Base-by-base conservation (phyloP, 2,888 invertebrate species). In the Metellina segmentata region DNA sequence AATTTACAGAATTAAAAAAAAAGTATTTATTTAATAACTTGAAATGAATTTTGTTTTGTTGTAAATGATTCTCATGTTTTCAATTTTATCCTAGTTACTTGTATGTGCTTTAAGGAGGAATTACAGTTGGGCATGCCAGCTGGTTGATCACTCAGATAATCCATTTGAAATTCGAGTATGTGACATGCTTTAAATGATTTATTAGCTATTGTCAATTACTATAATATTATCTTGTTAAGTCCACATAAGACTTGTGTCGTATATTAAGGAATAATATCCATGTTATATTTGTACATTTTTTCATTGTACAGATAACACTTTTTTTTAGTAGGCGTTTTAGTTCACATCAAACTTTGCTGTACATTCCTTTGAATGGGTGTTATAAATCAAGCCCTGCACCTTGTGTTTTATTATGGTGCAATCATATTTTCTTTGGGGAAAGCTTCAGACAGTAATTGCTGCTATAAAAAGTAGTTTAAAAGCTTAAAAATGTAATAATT, bases 71-170 rank as follows among this genome's bases (percentile, higher is more conserved):
- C 34, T 34, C 34, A 34, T 34, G 34, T 34, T 1, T 53, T 69
- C 72, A 69, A 48, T 20, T 90, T 34, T 51, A 79, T 91, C 88
- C 53, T 19, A 93, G 94, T 72, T 94, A 53, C 96, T 93, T 49
- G 85, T 93, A 61, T 94, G 93, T 90, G 93, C 93, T 48, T 74
- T 96, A 90, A 96, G 97, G 94, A 95, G 97, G 91, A 96, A 96
- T 93, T 98, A 98, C 94, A 98, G 97, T 94, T 97, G 97, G 94
- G 96, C 97, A 34, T 98, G 98, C 94, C 97, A 98, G 94, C 97
- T 98, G 1, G 97, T 98, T 93, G 96, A 97, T 93, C 97, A 97
- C 94, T 96, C 96, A 79, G 96, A 97, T 94, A 96, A 97, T 94
- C 96, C 97, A 0, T 97, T 97, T 94, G 98, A 98, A 94, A 94